Base-by-base conservation (phyloP, 2,888 invertebrate genomes). In the Phania funesta region DNA sequence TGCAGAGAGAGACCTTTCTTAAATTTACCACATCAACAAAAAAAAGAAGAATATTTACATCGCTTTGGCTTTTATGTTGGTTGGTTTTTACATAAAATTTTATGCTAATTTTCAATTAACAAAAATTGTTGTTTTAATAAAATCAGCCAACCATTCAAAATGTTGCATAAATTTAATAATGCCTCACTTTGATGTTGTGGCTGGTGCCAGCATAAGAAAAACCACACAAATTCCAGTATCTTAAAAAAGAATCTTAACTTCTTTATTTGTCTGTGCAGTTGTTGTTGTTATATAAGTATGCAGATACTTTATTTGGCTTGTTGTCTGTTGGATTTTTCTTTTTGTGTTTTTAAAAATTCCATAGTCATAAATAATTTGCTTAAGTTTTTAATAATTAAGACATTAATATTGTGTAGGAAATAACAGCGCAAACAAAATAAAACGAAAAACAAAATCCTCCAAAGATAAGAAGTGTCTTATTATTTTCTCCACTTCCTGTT, bases 21-120 rank as follows among this genome's bases (percentile, higher is more conserved):
- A 1, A 52, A 5, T 20, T 26, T 2, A 7, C n/a, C n/a, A n/a
- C n/a, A n/a, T n/a, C n/a, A 11, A 18, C 13, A 5, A 32, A 29
- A 29, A 4, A 60, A 29, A 20, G 0, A 29, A 46, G 9, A 20
- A 20, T 29, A 50, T 44, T 16, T 60, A 2, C 24, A 64, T 41
- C 65, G 16, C 29, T 56, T 81, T 35, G 38, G 20, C 41, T 48
- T 35, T 48, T 13, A 9, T 26, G n/a, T n/a, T n/a, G n/a, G n/a
- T 11, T 24, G 2, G 13, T 9, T 74, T 41, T 68, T 35, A 60
- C 52, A 62, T 68, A 76, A 29, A 64, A 73, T 64, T 68, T 78
- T 82, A 82, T 82, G 82, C 82, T 78, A 82, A 82, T 82, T 82
- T 78, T 82, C 82, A 82, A 82, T 82, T 82, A 82, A 78, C 64